Evolutionary conservation across 2,113 vertebrate genomes (phyloP).

Genomic region (Emydocephalus ijimae): DNA sequence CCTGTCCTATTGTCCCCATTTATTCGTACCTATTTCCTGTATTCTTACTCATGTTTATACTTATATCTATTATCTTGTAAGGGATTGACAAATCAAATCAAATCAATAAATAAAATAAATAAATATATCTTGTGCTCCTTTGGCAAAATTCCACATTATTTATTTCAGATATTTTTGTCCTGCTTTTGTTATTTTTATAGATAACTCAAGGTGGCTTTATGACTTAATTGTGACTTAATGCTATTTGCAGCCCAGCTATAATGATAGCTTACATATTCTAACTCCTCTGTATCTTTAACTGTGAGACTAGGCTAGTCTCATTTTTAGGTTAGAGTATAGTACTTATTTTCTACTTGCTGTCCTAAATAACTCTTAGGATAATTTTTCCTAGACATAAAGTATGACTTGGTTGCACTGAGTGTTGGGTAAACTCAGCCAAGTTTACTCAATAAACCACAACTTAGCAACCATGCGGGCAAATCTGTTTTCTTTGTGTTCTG

Average conservation of each 20-base stretch:
- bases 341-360: background rate
- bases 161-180: background rate
- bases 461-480: background rate
- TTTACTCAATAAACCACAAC: background rate
- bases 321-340: background rate
- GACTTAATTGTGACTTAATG: background rate
- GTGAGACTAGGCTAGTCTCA: background rate
- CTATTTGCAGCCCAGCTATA: background rate
- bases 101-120: too few relatives aligned
- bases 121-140: background rate
- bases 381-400: background rate
- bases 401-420: background rate
- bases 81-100: too few relatives aligned
- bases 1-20: too few relatives aligned
- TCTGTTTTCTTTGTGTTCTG: background rate
- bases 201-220: background rate
- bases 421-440: background rate
- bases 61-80: too few relatives aligned
- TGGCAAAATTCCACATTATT: background rate
- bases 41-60: too few relatives aligned
- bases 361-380: background rate
- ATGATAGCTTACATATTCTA: background rate
- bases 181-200: background rate
- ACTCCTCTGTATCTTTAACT: background rate
- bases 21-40: too few relatives aligned